Evolutionary conservation across 2,113 vertebrate genomes (phyloP).

Genomic region (Notothenia rossii): DNA sequence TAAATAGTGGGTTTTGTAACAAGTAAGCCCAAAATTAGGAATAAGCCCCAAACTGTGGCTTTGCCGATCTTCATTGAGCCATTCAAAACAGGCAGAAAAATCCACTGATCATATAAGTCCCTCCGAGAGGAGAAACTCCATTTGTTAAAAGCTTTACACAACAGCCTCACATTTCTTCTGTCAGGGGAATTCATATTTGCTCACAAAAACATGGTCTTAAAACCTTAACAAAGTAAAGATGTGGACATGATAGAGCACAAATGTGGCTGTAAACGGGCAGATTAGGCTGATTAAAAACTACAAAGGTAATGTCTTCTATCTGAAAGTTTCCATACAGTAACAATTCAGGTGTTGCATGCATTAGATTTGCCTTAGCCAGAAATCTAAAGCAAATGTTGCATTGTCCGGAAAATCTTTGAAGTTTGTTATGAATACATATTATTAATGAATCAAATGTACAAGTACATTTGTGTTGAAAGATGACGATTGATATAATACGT

Average conservation of each 20-base stretch:
- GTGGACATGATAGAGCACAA: not conserved
- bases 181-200: not conserved
- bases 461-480: constrained; percentile 6
- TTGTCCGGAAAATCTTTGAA: constrained; percentile 1
- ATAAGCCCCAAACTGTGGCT: constrained; percentile 55
- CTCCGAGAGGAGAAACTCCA: constrained; percentile 25
- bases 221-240: not conserved
- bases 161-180: not conserved
- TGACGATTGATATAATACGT: not conserved
- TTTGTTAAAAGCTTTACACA: constrained; percentile 10
- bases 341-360: not conserved
- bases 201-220: not conserved
- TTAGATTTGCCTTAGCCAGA: not conserved
- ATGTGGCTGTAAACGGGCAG: not conserved
- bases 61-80: constrained; percentile 58
- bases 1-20: constrained; percentile 77
- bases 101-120: constrained; percentile 36
- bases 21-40: constrained; percentile 75
- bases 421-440: not conserved
- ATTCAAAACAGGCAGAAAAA: constrained; percentile 60
- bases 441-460: constrained; percentile 2
- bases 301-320: not conserved
- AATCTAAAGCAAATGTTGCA: constrained; percentile 22
- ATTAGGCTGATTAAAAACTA: constrained; percentile 20
- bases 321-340: not conserved